Evolutionary conservation across 2,113 vertebrate species (phyloP).

Genomic region (Phasianus colchicus): DNA sequence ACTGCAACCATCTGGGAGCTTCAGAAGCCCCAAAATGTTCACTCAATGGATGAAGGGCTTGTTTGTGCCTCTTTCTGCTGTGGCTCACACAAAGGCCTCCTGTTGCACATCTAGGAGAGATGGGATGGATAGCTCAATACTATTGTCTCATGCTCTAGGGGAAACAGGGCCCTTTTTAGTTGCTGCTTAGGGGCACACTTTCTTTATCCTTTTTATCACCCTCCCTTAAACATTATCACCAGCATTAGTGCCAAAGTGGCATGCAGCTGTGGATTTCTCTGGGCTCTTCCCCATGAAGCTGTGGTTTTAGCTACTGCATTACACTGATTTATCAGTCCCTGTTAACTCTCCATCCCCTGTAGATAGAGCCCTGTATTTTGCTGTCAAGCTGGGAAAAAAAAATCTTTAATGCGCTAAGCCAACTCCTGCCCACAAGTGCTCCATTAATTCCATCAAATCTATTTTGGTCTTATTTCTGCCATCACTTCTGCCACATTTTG

Average conservation of each 20-base stretch:
- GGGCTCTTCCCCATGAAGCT: background rate
- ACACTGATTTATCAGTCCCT: background rate
- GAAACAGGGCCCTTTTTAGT: background rate
- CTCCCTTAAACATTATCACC: background rate
- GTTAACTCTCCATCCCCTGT: constrained; percentile 8
- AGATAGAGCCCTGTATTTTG: background rate
- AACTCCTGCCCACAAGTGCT: constrained; percentile 28
- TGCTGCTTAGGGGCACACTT: background rate
- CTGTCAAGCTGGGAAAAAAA: background rate
- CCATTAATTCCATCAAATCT: constrained; percentile 59
- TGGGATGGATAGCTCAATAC: background rate
- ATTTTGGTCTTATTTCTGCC: constrained; percentile 55
- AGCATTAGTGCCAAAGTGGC: background rate
- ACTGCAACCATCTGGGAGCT: background rate
- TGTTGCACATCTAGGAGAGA: background rate
- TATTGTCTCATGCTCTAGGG: background rate
- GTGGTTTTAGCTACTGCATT: constrained; percentile 20
- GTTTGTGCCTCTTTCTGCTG: background rate
- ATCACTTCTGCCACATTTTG: constrained; percentile 41
- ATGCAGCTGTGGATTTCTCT: background rate
- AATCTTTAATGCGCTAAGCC: background rate
- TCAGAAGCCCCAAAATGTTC: rapidly evolving
- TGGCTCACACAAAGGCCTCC: background rate
- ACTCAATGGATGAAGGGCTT: background rate
- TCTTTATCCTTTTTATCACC: background rate